These are phyloP conservation scores for Pimephales promelas DNA, from an alignment of 2,113 vertebrate genomes.

Conservation along the genomic window DNA sequence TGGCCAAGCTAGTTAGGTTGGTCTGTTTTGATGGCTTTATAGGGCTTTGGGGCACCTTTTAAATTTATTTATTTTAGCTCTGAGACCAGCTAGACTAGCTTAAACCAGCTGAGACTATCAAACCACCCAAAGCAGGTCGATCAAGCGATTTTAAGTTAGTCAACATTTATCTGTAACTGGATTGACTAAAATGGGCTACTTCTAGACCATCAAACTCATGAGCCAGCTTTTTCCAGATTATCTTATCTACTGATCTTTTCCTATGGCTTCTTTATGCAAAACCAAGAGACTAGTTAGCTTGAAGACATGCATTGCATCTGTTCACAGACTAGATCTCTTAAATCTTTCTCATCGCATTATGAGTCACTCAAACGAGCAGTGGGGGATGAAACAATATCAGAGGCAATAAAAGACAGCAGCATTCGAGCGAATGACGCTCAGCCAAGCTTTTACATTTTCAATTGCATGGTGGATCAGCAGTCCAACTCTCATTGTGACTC, in stretches of 20 bases:
- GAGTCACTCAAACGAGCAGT: neutral
- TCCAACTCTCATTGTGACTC: neutral
- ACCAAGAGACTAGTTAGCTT: neutral
- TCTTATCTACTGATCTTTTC: neutral
- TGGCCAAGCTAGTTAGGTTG: neutral
- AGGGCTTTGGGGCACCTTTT: neutral
- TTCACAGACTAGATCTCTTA: neutral
- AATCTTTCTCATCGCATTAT: neutral
- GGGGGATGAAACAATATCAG: constrained; percentile 19
- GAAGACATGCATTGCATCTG: neutral
- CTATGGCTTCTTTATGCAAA: neutral
- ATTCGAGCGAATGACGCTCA: constrained; percentile 14
- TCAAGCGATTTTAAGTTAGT: too few relatives aligned
- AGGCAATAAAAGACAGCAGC: constrained; percentile 14
- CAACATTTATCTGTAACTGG: too few relatives aligned
- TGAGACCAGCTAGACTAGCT: neutral
- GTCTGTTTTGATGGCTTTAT: neutral
- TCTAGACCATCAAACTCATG: neutral
- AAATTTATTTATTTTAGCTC: too few relatives aligned
- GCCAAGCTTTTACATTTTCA: neutral
- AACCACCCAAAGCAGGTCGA: too few relatives aligned
- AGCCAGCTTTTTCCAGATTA: neutral
- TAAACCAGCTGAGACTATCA: neutral
- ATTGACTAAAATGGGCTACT: neutral
- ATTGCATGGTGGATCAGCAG: neutral